phyloP scores from a whole-genome alignment of 2,888 invertebrate genomes.

The Drosophila sordidula region DNA sequence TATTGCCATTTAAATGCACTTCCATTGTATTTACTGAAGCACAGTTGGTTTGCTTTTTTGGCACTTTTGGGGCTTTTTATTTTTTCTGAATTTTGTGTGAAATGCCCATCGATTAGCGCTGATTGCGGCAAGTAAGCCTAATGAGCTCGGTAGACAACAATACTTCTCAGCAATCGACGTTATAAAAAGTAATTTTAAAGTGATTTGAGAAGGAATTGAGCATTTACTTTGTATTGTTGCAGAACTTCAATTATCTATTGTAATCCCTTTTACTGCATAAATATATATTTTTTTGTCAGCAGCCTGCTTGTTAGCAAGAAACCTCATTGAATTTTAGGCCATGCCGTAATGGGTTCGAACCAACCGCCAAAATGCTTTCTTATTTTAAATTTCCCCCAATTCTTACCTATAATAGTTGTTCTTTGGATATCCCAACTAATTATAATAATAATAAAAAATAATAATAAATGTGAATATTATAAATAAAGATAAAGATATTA shows the following conservation, averaged over 20 bases:
- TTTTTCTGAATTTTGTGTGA: constrained; percentile 3
- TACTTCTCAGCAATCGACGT: background rate
- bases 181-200: background rate
- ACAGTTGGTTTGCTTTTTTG: constrained; percentile 26
- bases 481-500: too few species aligned
- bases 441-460: too few species aligned
- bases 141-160: constrained; percentile 39
- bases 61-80: constrained; percentile 1
- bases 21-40: constrained; percentile 57
- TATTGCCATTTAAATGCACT: constrained; percentile 71
- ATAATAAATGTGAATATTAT: too few species aligned
- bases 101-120: constrained; percentile 33
- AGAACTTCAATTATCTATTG: background rate
- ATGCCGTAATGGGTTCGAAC: too few species aligned
- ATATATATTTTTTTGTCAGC: too few species aligned
- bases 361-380: too few species aligned
- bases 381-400: too few species aligned
- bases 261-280: background rate
- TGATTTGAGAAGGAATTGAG: background rate
- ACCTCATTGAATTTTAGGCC: too few species aligned
- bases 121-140: constrained; percentile 42
- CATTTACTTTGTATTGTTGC: background rate
- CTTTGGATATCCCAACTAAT: too few species aligned
- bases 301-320: too few species aligned
- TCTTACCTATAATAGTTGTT: too few species aligned